These are phyloP conservation scores for Anthophora plumipes DNA, from an alignment of 2,888 invertebrate species.

Conservation along the genomic window DNA sequence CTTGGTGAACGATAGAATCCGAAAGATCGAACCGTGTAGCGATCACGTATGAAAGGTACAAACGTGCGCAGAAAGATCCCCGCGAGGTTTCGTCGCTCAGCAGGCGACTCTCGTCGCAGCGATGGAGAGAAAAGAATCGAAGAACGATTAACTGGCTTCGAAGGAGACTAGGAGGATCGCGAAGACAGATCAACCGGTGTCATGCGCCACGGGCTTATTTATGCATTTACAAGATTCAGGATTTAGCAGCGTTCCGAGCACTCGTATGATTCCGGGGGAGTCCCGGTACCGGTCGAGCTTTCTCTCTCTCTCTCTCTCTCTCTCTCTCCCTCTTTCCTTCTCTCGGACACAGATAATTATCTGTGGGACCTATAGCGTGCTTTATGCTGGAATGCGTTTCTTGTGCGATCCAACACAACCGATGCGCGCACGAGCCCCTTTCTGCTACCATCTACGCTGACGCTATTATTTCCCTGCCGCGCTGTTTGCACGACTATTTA, in stretches of 20 bases:
- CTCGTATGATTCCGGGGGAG: slow-evolving; percentile 64
- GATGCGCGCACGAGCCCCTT: slow-evolving; percentile 70
- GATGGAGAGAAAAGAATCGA: slow-evolving; percentile 45
- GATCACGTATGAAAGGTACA: slow-evolving; percentile 29
- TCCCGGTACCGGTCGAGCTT: slow-evolving; percentile 39
- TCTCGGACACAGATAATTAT: slow-evolving; percentile 78
- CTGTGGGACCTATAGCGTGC: slow-evolving; percentile 76
- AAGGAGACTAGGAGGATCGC: slow-evolving; percentile 48
- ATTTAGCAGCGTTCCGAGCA: slow-evolving; percentile 68
- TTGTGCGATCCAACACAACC: slow-evolving; percentile 68
- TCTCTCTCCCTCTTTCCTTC: not conserved
- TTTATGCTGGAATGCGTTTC: slow-evolving; percentile 80
- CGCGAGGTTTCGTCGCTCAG: slow-evolving; percentile 40
- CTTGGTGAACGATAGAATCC: no score
- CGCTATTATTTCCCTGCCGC: slow-evolving; percentile 77
- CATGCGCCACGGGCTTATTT: slow-evolving; percentile 55
- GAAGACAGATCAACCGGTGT: slow-evolving; percentile 61
- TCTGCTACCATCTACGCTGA: slow-evolving; percentile 70
- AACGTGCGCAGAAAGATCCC: slow-evolving; percentile 9
- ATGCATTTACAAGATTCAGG: slow-evolving; percentile 69
- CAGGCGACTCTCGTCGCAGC: not conserved
- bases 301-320: no score
- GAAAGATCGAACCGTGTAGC: no score
- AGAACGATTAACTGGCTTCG: slow-evolving; percentile 56
- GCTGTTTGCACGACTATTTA: slow-evolving; percentile 77